A percentile compares a stretch with the other conserved stretches of the same genome.
Evolutionary conservation across 2,888 invertebrate genomes (phyloP).

Genomic region (Seira musarum): DNA sequence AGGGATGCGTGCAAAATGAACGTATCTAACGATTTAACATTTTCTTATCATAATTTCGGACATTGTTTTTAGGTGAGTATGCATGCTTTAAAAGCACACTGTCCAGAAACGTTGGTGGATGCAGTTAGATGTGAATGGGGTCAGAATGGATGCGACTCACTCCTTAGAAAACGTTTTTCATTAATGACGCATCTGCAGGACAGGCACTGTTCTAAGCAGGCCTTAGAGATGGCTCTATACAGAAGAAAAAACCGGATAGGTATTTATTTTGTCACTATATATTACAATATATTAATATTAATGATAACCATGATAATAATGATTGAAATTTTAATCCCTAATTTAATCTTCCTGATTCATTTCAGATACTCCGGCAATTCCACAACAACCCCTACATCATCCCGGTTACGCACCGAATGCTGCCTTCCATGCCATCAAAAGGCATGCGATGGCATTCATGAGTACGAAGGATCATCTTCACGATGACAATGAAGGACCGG

Average conservation of each 20-base stretch:
- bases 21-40: too few relatives aligned
- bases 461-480: conserved; percentile 89
- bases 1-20: neutral
- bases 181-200: conserved; percentile 97
- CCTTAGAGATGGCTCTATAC: conserved; percentile 67
- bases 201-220: conserved; percentile 81
- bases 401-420: conserved; percentile 97
- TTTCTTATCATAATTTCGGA: too few relatives aligned
- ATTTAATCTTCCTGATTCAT: conserved; percentile 41
- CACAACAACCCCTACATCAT: conserved; percentile 77
- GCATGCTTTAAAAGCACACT: conserved; percentile 90
- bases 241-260: conserved; percentile 69
- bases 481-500: conserved; percentile 98
- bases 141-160: conserved; percentile 82
- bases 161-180: conserved; percentile 92
- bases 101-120: conserved; percentile 78
- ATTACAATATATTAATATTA: neutral
- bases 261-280: conserved; percentile 32
- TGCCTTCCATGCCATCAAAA: conserved; percentile 95
- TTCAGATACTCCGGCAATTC: conserved; percentile 74
- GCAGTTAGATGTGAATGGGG: conserved; percentile 94
- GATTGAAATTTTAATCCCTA: conserved; percentile 1
- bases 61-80: conserved; percentile 79
- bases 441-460: conserved; percentile 92
- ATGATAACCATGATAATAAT: neutral